Evolutionary conservation across 2,888 invertebrate genomes (phyloP).

Genomic region (Cenopis cana): DNA sequence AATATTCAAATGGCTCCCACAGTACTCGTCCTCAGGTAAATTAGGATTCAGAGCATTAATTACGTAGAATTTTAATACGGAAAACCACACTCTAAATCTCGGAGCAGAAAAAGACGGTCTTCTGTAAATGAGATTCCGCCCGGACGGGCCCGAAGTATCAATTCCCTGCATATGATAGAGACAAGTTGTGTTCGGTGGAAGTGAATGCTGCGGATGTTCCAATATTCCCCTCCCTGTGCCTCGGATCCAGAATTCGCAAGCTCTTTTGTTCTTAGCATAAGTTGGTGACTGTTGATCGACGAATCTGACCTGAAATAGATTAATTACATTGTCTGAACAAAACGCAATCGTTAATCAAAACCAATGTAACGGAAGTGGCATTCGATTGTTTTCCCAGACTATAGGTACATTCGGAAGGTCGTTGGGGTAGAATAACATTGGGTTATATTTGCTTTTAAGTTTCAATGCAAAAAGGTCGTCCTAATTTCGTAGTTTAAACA

Average conservation of each 20-base stretch:
- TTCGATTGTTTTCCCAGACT: slow-evolving; percentile 48
- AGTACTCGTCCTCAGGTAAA: slow-evolving; percentile 90
- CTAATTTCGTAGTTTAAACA: slow-evolving; percentile 72
- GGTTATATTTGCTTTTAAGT: slow-evolving; percentile 41
- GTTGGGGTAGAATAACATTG: slow-evolving; percentile 29
- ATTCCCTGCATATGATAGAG: slow-evolving; percentile 91
- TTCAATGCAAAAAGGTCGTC: slow-evolving; percentile 48
- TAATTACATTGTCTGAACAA: slow-evolving; percentile 59
- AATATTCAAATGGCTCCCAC: slow-evolving; percentile 92
- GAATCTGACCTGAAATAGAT: slow-evolving; percentile 89
- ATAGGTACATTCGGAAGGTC: slow-evolving; percentile 20
- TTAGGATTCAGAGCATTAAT: slow-evolving; percentile 87
- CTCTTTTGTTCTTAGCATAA: slow-evolving; percentile 93
- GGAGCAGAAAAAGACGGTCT: slow-evolving; percentile 86
- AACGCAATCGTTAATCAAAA: slow-evolving; percentile 53
- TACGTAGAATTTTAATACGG: slow-evolving; percentile 94
- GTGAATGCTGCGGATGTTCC: slow-evolving; percentile 93
- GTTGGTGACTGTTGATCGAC: slow-evolving; percentile 93
- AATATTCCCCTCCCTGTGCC: slow-evolving; percentile 92
- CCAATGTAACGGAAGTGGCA: slow-evolving; percentile 46
- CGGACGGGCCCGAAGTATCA: slow-evolving; percentile 85
- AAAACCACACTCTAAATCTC: slow-evolving; percentile 93
- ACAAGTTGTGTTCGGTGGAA: slow-evolving; percentile 95
- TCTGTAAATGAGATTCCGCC: slow-evolving; percentile 83
- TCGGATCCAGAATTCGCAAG: slow-evolving; percentile 94